A percentile compares a stretch with the other conserved stretches of the same genome.
Conservation (phyloP, 1,140 invertebrate species). For the Triops longicaudatus region DNA sequence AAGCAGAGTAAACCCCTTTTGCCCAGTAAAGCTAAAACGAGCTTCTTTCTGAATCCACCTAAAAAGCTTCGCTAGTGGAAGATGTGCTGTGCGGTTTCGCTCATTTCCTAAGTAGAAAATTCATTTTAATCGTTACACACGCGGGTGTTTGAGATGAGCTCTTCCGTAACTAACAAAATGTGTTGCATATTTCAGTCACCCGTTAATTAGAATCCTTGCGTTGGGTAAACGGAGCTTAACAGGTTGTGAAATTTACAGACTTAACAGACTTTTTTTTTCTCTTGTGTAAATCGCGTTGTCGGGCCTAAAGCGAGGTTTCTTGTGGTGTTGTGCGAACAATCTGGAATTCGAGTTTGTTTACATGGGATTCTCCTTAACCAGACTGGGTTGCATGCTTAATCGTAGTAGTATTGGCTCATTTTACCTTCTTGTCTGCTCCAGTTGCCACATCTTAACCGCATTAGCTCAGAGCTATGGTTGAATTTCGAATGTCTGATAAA, state of each 20-base stretch:
- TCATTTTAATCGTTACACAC: background rate
- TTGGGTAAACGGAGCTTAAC: background rate
- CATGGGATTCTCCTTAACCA: background rate
- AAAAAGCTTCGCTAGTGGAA: no score
- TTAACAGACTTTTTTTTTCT: background rate
- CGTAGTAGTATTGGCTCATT: background rate
- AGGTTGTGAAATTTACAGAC: background rate
- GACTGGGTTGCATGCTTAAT: background rate
- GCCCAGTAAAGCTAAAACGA: no score
- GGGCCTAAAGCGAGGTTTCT: background rate
- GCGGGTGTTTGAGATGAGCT: background rate
- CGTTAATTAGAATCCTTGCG: background rate
- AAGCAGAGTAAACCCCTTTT: no score
- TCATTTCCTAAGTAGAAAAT: no score
- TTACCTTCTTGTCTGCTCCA: background rate
- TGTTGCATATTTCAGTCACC: background rate
- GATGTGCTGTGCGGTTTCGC: no score
- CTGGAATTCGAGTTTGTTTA: background rate
- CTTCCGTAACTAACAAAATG: background rate
- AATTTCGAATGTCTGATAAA: background rate
- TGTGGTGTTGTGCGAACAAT: background rate
- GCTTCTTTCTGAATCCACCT: no score
- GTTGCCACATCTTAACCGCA: background rate
- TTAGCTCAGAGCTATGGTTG: background rate
- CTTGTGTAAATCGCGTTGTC: background rate